Percentiles rank a stretch among this genome's conserved stretches.
phyloP scores from a whole-genome alignment of 2,113 vertebrate species.

The Xerus inauris region DNA sequence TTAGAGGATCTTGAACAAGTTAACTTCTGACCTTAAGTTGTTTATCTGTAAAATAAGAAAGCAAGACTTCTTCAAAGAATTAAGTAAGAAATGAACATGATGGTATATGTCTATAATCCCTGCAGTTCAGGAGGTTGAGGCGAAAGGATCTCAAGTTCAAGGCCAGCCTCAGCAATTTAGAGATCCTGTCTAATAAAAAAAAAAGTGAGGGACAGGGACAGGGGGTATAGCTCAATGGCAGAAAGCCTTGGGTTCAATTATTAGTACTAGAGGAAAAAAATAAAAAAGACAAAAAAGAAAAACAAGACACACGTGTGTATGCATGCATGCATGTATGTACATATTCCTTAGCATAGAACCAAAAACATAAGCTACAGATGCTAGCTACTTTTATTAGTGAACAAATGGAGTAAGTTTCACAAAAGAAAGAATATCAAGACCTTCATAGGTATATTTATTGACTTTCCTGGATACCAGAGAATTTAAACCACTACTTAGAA shows the following conservation, averaged over 20 bases:
- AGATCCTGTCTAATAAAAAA: too few species aligned
- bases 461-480: neutral
- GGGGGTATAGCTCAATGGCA: too few species aligned
- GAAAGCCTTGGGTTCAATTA: too few species aligned
- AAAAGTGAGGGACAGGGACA: too few species aligned
- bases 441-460: neutral
- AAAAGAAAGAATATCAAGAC: slow-evolving; percentile 5
- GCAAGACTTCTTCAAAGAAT: neutral
- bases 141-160: too few species aligned
- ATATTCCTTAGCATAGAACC: neutral
- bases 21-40: slow-evolving; percentile 9
- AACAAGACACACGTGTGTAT: neutral
- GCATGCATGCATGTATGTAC: too few species aligned
- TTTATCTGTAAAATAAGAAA: neutral
- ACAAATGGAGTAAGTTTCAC: neutral
- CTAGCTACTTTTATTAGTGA: neutral
- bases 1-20: neutral
- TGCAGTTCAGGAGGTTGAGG: too few species aligned
- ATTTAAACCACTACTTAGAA: slow-evolving; percentile 15
- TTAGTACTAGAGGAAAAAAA: neutral
- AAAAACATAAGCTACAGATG: neutral
- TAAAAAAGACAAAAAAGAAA: neutral
- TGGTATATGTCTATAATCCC: too few species aligned
- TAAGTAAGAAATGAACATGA: neutral
- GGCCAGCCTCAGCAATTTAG: too few species aligned